A percentile compares a stretch with the other conserved stretches of the same genome.
Evolutionary conservation across 2,888 invertebrate genomes (phyloP).

Genomic region (Trachelus troglodyta): DNA sequence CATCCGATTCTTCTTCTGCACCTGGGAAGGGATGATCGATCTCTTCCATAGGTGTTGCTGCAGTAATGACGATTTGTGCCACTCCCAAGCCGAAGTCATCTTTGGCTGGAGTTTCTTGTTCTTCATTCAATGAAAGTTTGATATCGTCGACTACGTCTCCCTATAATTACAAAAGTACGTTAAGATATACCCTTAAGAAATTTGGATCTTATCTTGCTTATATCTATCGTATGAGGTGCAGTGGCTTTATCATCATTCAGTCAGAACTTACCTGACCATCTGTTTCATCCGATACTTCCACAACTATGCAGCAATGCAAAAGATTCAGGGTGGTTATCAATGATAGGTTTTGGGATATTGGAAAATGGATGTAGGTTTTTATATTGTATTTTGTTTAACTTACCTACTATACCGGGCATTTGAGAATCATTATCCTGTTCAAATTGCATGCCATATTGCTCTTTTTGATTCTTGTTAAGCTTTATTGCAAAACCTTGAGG

Average conservation of each 20-base stretch:
- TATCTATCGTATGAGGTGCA: not conserved
- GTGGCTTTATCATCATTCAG: not conserved
- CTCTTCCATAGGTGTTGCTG: conserved; percentile 94
- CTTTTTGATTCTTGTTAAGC: conserved; percentile 77
- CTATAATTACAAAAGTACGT: conserved; percentile 4
- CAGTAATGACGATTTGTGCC: conserved; percentile 92
- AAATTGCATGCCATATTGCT: conserved; percentile 82
- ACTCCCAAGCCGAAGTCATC: conserved; percentile 81
- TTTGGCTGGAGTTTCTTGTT: conserved; percentile 29
- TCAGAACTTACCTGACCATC: conserved; percentile 50
- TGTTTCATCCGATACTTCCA: conserved; percentile 59
- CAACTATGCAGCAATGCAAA: conserved; percentile 37
- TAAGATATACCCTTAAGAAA: not conserved
- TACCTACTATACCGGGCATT: conserved; percentile 60
- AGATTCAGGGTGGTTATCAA: not conserved
- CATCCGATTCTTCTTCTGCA: conserved; percentile 54
- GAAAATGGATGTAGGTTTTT: not conserved
- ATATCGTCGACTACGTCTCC: conserved; percentile 27
- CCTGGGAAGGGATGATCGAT: conserved; percentile 84
- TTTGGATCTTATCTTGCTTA: not conserved
- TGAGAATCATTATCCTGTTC: conserved; percentile 52
- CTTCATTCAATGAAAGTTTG: conserved; percentile 31
- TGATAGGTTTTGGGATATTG: not conserved
- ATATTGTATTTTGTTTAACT: conserved; percentile 8
- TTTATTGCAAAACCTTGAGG: conserved; percentile 75